Base-by-base conservation (phyloP, 2,888 invertebrate genomes). In the Aleiodes leptofemur region DNA sequence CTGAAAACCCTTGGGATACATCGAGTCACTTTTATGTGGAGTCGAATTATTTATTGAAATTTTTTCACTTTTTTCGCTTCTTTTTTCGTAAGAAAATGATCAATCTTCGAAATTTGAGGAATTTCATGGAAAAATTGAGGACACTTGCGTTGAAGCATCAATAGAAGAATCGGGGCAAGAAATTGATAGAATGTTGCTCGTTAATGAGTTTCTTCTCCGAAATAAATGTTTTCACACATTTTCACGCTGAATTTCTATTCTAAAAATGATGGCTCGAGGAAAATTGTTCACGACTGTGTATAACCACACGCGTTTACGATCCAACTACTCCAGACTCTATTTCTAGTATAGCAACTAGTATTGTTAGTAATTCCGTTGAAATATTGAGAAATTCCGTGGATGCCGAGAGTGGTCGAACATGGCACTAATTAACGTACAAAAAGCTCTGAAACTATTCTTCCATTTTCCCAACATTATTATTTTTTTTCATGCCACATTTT, bases 311-410 rank as follows among this genome's bases (percentile, higher is more conserved):
- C 11, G 1, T 64, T 64, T 64, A 23, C 43, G 48, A 48, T 48
- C 64, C 64, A 14, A 43, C 64, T 14, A 64, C 64, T 23, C 64
- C 43, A 14, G 23, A 64, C 43, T 64, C 64, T 64, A 64, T 64
- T 64, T 64, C 43, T 64, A 64, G 48, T 64, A 43, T 43, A 43
- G 43, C 64, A 48, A 23, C 43, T 23, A 3, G 64, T 64, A 64
- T 69, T 59, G 69, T 73, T 59, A 34, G 55, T 69, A 61, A 76
- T 73, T 69, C 53, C 48, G 53, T 29, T 59, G 59, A 68, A 72
- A 76, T 72, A 72, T 76, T 57, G 59, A 75, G 71, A 70, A 77
- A 75, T 77, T 74, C 56, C 11, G 38, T 50, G 50, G 31, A 74
- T 69, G 51, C 57, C 38, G 29, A 23, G 31, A 43, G 51, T 59